Percentiles rank a stretch among this genome's conserved stretches.
phyloP scores from a whole-genome alignment of 2,797 vertebrate genomes.

The Triplophysa bombifrons region DNA sequence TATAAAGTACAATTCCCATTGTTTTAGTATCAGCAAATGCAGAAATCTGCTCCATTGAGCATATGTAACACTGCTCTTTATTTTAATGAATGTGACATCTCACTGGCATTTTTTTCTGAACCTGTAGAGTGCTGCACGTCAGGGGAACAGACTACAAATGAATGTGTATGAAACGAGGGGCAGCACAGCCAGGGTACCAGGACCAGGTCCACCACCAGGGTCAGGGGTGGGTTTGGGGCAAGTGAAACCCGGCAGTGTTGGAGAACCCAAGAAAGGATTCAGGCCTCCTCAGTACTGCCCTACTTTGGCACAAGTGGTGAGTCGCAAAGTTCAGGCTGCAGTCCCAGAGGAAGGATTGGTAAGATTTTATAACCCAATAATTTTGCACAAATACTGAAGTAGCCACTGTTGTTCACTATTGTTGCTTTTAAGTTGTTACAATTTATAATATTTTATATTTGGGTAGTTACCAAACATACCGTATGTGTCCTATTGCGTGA shows the following conservation, averaged over 20 bases:
- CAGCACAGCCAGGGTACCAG: conserved; percentile 59
- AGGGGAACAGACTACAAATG: conserved; percentile 89
- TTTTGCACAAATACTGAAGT: conserved; percentile 33
- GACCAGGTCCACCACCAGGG: conserved; percentile 60
- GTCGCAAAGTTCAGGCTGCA: conserved; percentile 77
- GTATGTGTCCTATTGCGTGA: too few relatives aligned
- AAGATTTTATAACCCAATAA: conserved; percentile 50
- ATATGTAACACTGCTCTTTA: neutral
- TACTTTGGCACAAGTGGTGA: conserved; percentile 76
- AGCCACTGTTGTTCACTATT: neutral
- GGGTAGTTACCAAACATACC: too few relatives aligned
- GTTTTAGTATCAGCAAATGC: neutral
- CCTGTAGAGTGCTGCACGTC: conserved; percentile 84
- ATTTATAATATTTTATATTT: neutral
- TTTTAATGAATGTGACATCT: neutral
- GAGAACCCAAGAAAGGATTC: conserved; percentile 76
- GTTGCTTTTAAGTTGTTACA: neutral
- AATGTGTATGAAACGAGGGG: conserved; percentile 83
- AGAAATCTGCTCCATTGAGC: neutral
- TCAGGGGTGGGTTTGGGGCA: conserved; percentile 38
- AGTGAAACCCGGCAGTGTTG: conserved; percentile 63
- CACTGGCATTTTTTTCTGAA: neutral
- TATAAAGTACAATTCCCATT: neutral
- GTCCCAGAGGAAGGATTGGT: conserved; percentile 80
- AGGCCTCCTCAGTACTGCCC: conserved; percentile 80